phyloP scores from a whole-genome alignment of 2,888 invertebrate genomes.

The Leptinotarsa rubiginosa region DNA sequence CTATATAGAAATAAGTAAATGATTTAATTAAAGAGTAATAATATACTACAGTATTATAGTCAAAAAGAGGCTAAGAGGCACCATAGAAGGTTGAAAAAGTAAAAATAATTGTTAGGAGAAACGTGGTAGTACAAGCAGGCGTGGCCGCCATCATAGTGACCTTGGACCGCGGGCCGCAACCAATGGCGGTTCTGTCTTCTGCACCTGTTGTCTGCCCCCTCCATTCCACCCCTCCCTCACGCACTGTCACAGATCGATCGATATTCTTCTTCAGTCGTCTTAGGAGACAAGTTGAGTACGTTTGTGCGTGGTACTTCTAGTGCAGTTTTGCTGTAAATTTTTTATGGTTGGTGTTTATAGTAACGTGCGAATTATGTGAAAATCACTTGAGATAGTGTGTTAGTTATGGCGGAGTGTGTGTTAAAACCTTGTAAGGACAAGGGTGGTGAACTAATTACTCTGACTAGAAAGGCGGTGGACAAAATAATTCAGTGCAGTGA shows the following conservation, averaged over 20 bases:
- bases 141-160: conserved; percentile 23
- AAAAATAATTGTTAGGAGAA: conserved; percentile 25
- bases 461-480: conserved; percentile 10
- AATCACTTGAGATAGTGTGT: conserved; percentile 10
- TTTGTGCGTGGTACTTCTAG: conserved; percentile 26
- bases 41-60: conserved; percentile 26
- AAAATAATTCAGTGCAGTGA: conserved; percentile 17
- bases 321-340: conserved; percentile 26
- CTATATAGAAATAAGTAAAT: conserved; percentile 24
- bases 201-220: conserved; percentile 25
- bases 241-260: conserved; percentile 19
- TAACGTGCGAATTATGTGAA: conserved; percentile 10
- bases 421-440: conserved; percentile 10
- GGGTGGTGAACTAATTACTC: conserved; percentile 10
- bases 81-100: conserved; percentile 21
- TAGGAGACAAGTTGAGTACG: conserved; percentile 6
- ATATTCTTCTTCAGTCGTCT: too few species aligned
- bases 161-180: conserved; percentile 15
- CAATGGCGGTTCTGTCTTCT: conserved; percentile 27
- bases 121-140: conserved; percentile 25
- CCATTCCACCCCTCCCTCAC: conserved; percentile 27
- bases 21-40: conserved; percentile 25
- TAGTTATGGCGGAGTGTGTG: conserved; percentile 10
- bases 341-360: conserved; percentile 26
- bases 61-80: conserved; percentile 18